Base-by-base conservation (phyloP, 2,888 invertebrate species). In the Apantesis nais region DNA sequence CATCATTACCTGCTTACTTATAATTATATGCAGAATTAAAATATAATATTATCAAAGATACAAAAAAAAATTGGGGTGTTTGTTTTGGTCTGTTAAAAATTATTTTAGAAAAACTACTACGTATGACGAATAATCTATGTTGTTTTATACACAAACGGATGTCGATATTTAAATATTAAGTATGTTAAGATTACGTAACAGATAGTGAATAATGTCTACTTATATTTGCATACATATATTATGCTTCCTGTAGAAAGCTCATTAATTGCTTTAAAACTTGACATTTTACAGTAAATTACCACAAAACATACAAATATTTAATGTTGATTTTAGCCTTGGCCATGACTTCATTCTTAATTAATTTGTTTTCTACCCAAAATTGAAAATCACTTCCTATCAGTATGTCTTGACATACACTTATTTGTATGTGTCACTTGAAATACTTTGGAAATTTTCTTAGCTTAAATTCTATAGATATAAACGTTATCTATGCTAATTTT, bases 311-410 rank as follows among this genome's bases (percentile, higher is more conserved):
- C 19, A 25, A 11, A 66, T 58, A 66, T 58, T 29, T 29, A 11
- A 58, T 63, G 48, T 44, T 55, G 31, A 52, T 37, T 25, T 39
- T 70, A 37, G 48, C 80, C 80, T 75, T 77, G 80, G 74, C 72
- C 74, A 77, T 76, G 78, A 67, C 61, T 71, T 68, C 66, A 72
- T 75, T 80, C 73, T 77, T 76, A 71, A 65, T 70, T 79, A 62
- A 52, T 69, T 71, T 77, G 63, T 78, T 78, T 82, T 78, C 78
- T 74, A 76, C 64, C 55, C 31, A 62, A 73, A 44, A 70, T 14
- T 65, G 69, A 67, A 72, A 72, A 67, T 70, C 25, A 75, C 65
- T 80, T 78, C 80, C 78, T 77, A 44, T 44, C 68, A 73, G 41
- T 29, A 48, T 72, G 19, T 77, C 79, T 80, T 76, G 71, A 39